Evolutionary conservation across 1,140 invertebrate species (phyloP), one percentile per base, ranked within the genome.

Genomic region (Araneus ventricosus): DNA sequence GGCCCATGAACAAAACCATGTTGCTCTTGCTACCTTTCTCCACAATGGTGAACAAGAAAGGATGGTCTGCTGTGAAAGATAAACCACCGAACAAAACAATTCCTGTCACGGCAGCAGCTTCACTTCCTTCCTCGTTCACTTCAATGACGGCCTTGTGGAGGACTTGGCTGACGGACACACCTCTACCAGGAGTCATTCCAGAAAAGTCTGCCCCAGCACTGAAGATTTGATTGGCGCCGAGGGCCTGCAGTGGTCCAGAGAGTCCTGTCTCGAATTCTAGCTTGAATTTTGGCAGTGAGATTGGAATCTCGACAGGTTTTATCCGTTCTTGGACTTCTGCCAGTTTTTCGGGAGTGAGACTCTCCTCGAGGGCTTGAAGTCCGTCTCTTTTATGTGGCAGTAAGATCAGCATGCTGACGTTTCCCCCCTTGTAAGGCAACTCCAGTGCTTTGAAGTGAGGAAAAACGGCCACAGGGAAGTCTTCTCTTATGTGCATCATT

Each of bases 401-500:
- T 5, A 95, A 17, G 30, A 95, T 67, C 4, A 95, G 82, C 95
- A 95, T 96, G 86, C 95, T 94, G 22, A 95, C 70, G n/a, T 94
- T 94, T 20, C 94, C 94, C 22, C 93, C 96, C 94, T 96, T 96
- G 94, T 98, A 98, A 0, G 97, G 97, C 75, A 98, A 94, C 95
- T 98, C 97, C 6, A 98, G 94, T 1, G 97, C 96, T 94, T 97
- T 95, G 7, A 96, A 96, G 14, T 96, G 96, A 0, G 96, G 95
- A 90, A 96, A 95, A 82, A 95, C 95, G 2, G 97, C 96, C 94
- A 97, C 96, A 95, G 97, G 97, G 95, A 98, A 98, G 41, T 96
- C 96, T 79, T 97, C 97, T 94, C 98, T 98, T 94, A 98, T 97
- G 80, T 96, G 96, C 98, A 99, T 99, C 96, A 98, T 98, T 5